These are phyloP conservation scores for Avahi laniger DNA, from an alignment of 2,797 vertebrate species.

Conservation along the genomic window DNA sequence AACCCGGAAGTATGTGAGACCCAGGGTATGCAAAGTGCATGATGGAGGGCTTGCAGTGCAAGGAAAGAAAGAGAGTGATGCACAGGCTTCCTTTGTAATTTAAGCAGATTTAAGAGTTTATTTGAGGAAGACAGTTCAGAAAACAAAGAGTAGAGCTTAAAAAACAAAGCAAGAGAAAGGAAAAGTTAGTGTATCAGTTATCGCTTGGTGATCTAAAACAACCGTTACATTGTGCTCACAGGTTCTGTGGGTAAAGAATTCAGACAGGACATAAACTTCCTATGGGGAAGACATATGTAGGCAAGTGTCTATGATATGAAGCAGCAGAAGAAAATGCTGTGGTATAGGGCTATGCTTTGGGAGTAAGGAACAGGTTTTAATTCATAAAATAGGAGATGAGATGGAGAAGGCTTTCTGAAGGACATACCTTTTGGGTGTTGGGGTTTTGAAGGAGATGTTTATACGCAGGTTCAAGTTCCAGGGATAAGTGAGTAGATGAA, in stretches of 20 bases:
- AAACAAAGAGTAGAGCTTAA: neutral
- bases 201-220: neutral
- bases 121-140: neutral
- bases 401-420: neutral
- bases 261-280: neutral
- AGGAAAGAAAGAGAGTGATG: neutral
- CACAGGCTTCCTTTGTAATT: neutral
- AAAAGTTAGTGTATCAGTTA: neutral
- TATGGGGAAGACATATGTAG: neutral
- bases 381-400: neutral
- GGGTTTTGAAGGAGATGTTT: neutral
- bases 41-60: neutral
- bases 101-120: neutral
- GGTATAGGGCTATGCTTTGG: neutral
- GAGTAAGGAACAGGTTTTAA: neutral
- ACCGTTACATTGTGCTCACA: neutral
- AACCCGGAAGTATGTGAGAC: neutral
- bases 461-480: neutral
- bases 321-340: neutral
- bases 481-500: neutral
- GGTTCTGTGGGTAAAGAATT: neutral
- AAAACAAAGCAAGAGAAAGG: neutral
- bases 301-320: neutral
- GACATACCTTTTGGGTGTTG: neutral
- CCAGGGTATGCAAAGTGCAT: neutral